A percentile compares a stretch with the other conserved stretches of the same genome.
Evolutionary conservation across 2,888 invertebrate genomes (phyloP).

Genomic region (Tipula helvola): DNA sequence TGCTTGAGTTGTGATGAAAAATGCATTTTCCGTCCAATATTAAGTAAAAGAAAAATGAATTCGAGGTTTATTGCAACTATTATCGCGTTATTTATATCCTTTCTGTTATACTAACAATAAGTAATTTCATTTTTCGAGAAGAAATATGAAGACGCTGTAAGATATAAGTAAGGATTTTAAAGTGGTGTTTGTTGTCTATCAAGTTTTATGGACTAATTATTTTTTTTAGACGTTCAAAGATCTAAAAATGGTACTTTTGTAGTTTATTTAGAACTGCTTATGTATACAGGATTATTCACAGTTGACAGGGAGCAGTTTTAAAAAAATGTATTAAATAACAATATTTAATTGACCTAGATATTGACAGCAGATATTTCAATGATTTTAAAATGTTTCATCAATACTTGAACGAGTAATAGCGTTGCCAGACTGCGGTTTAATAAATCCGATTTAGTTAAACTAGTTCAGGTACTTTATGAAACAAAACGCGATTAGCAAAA

Average conservation of each 20-base stretch:
- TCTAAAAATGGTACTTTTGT: background rate
- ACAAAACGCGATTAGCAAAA: no score
- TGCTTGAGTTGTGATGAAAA: background rate
- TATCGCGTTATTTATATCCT: background rate
- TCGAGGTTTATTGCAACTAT: background rate
- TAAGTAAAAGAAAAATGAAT: background rate
- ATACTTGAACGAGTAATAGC: no score
- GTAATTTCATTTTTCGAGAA: background rate
- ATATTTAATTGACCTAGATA: no score
- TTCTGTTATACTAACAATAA: background rate
- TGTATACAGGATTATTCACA: no score
- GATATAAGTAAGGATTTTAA: background rate
- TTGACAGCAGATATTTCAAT: no score
- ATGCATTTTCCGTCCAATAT: background rate
- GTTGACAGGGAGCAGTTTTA: no score
- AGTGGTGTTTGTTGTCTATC: background rate
- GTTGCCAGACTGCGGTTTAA: no score
- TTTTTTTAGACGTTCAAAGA: background rate
- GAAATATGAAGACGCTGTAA: background rate
- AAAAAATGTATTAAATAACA: no score
- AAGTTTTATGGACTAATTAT: background rate
- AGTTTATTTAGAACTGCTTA: background rate
- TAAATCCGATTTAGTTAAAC: no score
- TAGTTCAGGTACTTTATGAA: no score
- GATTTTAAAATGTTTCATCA: no score